Percentiles rank a stretch among this genome's conserved stretches.
These are phyloP conservation scores for Drosophila mimica DNA, from an alignment of 2,888 invertebrate species.

Conservation along the genomic window DNA sequence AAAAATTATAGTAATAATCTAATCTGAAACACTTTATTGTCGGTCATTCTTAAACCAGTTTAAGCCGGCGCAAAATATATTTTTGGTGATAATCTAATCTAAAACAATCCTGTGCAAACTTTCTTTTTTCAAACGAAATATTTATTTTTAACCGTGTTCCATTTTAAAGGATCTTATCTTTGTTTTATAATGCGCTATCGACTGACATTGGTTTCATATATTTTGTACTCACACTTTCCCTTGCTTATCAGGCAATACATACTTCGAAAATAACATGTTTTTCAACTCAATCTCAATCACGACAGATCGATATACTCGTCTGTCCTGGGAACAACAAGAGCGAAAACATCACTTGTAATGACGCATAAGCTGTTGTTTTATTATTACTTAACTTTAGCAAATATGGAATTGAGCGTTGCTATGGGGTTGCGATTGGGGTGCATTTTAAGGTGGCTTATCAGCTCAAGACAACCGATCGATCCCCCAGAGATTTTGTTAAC, in stretches of 20 bases:
- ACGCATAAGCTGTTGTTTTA: slow-evolving; percentile 54
- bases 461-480: slow-evolving; percentile 36
- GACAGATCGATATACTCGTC: slow-evolving; percentile 16
- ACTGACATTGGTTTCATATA: slow-evolving; percentile 31
- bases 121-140: neutral
- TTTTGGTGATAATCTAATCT: neutral
- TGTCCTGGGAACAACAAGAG: slow-evolving; percentile 27
- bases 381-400: slow-evolving; percentile 26
- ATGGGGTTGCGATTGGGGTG: slow-evolving; percentile 13
- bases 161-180: neutral
- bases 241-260: slow-evolving; percentile 59
- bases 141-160: neutral
- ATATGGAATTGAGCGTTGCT: slow-evolving; percentile 36
- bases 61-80: neutral
- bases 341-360: slow-evolving; percentile 41
- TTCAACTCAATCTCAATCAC: slow-evolving; percentile 54
- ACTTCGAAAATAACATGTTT: slow-evolving; percentile 77
- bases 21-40: neutral
- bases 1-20: too few species aligned
- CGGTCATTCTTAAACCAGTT: neutral
- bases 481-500: slow-evolving; percentile 59
- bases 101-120: neutral
- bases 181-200: slow-evolving; percentile 14
- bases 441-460: slow-evolving; percentile 52
- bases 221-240: slow-evolving; percentile 57